phyloP scores from a whole-genome alignment of 2,113 vertebrate species.

The Phylloscopus whistleri region DNA sequence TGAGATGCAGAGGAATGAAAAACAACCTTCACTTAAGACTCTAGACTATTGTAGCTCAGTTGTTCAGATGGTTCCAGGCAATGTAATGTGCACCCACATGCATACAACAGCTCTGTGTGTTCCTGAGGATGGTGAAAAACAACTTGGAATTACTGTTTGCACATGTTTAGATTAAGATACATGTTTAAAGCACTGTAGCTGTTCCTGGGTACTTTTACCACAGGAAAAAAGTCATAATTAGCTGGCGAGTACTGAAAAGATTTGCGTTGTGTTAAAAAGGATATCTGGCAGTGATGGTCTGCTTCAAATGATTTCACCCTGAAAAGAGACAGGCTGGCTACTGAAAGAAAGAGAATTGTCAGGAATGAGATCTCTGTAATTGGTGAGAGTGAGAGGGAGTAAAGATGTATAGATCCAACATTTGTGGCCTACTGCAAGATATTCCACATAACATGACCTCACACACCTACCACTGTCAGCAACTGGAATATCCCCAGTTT shows the following conservation, averaged over 20 bases:
- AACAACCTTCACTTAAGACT: neutral
- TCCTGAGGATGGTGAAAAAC: neutral
- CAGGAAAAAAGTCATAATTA: neutral
- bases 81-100: neutral
- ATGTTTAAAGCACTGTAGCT: neutral
- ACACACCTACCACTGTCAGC: rapidly evolving
- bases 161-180: neutral
- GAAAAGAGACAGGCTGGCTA: neutral
- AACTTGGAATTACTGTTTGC: neutral
- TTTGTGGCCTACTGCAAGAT: neutral
- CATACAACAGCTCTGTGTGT: neutral
- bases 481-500: neutral
- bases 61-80: neutral
- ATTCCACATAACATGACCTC: neutral
- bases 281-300: neutral
- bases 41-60: neutral
- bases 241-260: neutral
- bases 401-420: neutral
- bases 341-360: neutral
- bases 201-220: neutral
- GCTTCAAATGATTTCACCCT: neutral
- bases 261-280: neutral
- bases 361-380: neutral
- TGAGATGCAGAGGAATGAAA: neutral
- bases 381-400: neutral